Evolutionary conservation across 2,888 invertebrate species (phyloP), one percentile per base, ranked within the genome.

Genomic region (Fissipunctia ypsillon): DNA sequence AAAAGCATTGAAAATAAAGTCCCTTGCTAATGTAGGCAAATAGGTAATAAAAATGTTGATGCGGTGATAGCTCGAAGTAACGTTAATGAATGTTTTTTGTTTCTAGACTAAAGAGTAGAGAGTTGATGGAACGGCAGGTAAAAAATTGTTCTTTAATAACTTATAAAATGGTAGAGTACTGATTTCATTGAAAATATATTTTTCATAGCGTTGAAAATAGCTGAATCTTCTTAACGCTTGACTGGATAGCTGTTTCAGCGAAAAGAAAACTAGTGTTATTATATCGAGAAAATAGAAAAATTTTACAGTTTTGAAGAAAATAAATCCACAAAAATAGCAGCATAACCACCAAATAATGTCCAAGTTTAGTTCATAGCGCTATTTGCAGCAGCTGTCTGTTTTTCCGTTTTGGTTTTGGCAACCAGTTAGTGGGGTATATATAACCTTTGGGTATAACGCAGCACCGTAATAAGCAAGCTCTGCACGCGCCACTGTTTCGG

Each of bases 371-470:
- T 82, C 80, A 43, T 14, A 70, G 65, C 38, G 65, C 65, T 78
- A 78, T 85, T 78, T 77, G 65, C 48, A 76, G 60, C 78, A 74
- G 71, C 69, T 83, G 79, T 79, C 61, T 52, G 31, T 84, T 84
- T 84, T 80, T 80, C 65, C 64, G 74, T 80, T 76, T 81, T 75
- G 65, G 66, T 74, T 80, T 76, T 16, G 69, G 69, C 71, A 74
- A 79, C 75, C 81, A 85, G 78, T 73, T 79, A 76, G 69, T 69
- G 59, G 63, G 35, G 61, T 71, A n/a, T 52, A 16, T 14, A 76
- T 35, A 12, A 48, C 48, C 70, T 50, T 69, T 14, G 61, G 63
- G 41, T 79, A 82, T 74, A 81, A 70, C 69, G 63, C 70, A 59
- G 75, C 68, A 43, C 69, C 65, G 73, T 77, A 77, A 83, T 78